Conservation (phyloP, 2,888 invertebrate species). For the Timema podura region DNA sequence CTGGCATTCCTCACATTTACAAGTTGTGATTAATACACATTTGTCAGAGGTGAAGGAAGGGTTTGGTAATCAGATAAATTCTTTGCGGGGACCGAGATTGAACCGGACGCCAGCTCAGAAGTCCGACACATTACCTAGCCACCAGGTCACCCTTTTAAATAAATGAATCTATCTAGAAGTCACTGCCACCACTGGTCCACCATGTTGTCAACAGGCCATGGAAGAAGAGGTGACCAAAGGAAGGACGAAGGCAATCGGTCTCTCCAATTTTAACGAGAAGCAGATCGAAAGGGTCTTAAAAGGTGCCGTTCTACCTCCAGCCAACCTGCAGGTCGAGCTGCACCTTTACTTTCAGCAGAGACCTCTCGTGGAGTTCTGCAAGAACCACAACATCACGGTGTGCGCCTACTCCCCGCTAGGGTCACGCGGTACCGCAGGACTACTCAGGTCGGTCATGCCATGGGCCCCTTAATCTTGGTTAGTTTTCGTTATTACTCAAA, state of each 20-base stretch:
- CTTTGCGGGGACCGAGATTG: no score
- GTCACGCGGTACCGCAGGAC: slow-evolving; percentile 31
- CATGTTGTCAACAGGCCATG: slow-evolving; percentile 52
- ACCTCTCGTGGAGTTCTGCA: slow-evolving; percentile 40
- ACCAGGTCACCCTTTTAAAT: no score
- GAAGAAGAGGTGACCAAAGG: slow-evolving; percentile 65
- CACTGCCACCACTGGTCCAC: background rate
- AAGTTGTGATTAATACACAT: no score
- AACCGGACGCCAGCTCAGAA: no score
- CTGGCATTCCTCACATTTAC: no score
- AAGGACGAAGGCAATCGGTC: slow-evolving; percentile 70
- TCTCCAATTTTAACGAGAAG: slow-evolving; percentile 75
- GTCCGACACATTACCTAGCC: no score
- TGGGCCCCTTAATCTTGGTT: background rate
- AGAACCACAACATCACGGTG: slow-evolving; percentile 39
- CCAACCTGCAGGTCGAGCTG: slow-evolving; percentile 55
- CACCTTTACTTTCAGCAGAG: slow-evolving; percentile 46
- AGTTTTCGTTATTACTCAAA: no score
- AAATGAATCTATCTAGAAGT: background rate
- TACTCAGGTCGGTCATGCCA: slow-evolving; percentile 14
- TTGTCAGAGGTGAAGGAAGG: no score
- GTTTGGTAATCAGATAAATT: no score
- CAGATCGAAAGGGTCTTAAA: slow-evolving; percentile 66
- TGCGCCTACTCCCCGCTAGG: slow-evolving; percentile 38
- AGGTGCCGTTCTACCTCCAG: slow-evolving; percentile 58